These are phyloP conservation scores for Endotricha flammealis DNA, from an alignment of 2,888 invertebrate species.

Conservation along the genomic window DNA sequence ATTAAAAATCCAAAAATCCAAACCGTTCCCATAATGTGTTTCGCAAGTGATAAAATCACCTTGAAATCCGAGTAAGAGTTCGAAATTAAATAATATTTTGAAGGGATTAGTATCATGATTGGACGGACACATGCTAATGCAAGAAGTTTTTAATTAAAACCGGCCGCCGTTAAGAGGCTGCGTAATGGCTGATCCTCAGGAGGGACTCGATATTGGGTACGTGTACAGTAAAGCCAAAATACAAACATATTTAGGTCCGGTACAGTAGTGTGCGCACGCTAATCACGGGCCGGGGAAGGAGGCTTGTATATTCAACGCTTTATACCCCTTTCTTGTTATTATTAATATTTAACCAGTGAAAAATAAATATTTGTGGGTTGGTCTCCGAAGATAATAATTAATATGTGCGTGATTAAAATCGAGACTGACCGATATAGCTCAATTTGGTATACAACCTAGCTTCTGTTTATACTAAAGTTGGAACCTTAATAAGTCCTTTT, in stretches of 20 bases:
- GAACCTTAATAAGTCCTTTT: too few species aligned
- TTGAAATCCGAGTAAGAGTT: slow-evolving; percentile 9
- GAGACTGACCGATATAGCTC: too few species aligned
- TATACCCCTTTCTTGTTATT: slow-evolving; percentile 56
- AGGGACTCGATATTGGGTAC: slow-evolving; percentile 71
- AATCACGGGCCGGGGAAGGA: slow-evolving; percentile 60
- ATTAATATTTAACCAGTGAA: slow-evolving; percentile 25
- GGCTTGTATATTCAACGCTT: slow-evolving; percentile 54
- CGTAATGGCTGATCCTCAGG: slow-evolving; percentile 72
- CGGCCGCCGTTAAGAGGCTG: slow-evolving; percentile 74
- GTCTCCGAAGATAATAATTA: slow-evolving; percentile 8
- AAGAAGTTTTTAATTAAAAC: slow-evolving; percentile 79
- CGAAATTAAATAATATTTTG: slow-evolving; percentile 70
- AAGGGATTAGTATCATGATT: slow-evolving; percentile 65
- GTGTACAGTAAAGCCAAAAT: slow-evolving; percentile 64
- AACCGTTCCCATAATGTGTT: too few species aligned
- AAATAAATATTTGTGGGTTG: slow-evolving; percentile 9
- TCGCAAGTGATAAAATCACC: not conserved
- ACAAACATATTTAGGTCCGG: slow-evolving; percentile 77
- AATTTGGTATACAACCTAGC: too few species aligned
- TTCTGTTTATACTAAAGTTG: too few species aligned
- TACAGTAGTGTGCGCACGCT: slow-evolving; percentile 60
- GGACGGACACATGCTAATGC: slow-evolving; percentile 72
- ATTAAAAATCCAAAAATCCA: too few species aligned
- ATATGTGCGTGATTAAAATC: too few species aligned